Evolutionary conservation across 2,888 invertebrate species (phyloP), one percentile per base, ranked within the genome.

Genomic region (Parnassius glacialis): DNA sequence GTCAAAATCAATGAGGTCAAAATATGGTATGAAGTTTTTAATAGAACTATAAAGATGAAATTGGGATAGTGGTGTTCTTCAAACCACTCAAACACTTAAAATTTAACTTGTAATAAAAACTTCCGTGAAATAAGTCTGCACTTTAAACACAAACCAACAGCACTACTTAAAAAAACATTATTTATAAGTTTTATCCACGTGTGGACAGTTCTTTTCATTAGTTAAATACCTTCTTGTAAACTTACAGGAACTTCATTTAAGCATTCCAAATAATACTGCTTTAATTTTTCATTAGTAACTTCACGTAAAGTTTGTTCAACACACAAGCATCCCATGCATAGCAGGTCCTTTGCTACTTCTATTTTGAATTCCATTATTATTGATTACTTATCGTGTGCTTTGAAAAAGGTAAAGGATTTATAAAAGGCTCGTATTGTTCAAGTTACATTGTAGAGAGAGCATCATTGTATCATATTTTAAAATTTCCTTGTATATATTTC

Each of bases 201-300:
- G 7, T 5, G 34, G 34, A 3, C 34, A 7, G 3, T 34, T 34
- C 7, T 34, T n/a, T 48, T n/a, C 13, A n/a, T 48, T 7, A 48
- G 20, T 20, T 20, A 20, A 20, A 20, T 48, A 13, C 12, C 10
- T 48, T 13, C 16, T 9, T 48, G 9, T 13, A 34, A 16, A 78
- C 85, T 84, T 71, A 89, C 89, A 47, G 84, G 83, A 59, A 90
- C 81, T 73, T 90, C 89, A 16, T 75, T 79, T 7, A 90, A 62
- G 0, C 75, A 72, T 43, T 83, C 72, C 43, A 83, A 56, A 64
- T 87, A 90, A 69, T 78, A 90, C 52, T 74, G 75, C 57, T 75
- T 80, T 1, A 79, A 48, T 69, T 75, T 81, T n/a, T 75, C 75
- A 45, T 87, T 74, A 1, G 69, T 77, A 16, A 90, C 68, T 34